A percentile compares a stretch with the other conserved stretches of the same genome.
Evolutionary conservation across 1,140 invertebrate genomes (phyloP).

Genomic region (Listronotus oregonensis): DNA sequence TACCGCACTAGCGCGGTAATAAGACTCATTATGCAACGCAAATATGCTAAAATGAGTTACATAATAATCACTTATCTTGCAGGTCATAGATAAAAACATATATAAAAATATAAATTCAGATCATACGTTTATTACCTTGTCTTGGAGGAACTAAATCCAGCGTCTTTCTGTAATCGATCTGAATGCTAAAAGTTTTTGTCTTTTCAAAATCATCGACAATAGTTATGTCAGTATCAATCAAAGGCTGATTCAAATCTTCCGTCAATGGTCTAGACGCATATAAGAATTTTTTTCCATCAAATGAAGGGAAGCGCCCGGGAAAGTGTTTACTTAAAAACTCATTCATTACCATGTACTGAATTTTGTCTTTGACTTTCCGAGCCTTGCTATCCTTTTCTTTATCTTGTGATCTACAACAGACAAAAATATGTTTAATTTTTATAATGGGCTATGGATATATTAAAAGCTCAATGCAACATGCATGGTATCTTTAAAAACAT

Average conservation of each 20-base stretch:
- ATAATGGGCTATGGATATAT: no score
- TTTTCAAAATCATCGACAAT: constrained; percentile 55
- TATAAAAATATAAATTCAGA: neutral
- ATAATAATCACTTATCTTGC: no score
- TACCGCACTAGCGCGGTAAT: no score
- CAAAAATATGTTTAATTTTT: no score
- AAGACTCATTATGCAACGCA: no score
- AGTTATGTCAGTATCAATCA: constrained; percentile 33
- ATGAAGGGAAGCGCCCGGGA: constrained; percentile 61
- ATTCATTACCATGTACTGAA: neutral
- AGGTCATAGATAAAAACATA: no score
- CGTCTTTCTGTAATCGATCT: constrained; percentile 59
- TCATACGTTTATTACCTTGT: neutral
- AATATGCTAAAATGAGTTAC: no score
- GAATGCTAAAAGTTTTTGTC: constrained; percentile 63
- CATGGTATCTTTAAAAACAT: no score
- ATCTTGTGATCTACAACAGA: no score
- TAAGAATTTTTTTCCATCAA: constrained; percentile 71
- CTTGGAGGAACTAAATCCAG: constrained; percentile 17
- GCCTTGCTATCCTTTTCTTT: neutral
- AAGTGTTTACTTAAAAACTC: constrained; percentile 42
- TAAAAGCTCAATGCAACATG: no score
- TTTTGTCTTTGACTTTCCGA: neutral
- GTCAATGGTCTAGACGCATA: constrained; percentile 53
- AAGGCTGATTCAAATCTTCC: constrained; percentile 31